Evolutionary conservation across 2,888 invertebrate species (phyloP), one percentile per base, ranked within the genome.

Genomic region (Sialis fuliginosa): DNA sequence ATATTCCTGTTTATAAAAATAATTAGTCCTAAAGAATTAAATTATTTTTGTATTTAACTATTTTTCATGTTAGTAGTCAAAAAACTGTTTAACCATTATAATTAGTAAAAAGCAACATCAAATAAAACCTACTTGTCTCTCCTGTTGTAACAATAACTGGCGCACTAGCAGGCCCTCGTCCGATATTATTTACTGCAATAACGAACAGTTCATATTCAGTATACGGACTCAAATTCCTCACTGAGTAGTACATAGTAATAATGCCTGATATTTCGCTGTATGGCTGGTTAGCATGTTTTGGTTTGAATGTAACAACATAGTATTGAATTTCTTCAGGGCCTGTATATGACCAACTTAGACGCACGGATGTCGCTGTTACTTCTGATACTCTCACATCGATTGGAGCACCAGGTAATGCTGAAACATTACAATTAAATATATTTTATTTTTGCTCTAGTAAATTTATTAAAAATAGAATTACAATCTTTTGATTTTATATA

Each of bases 171-270:
- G 83, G 81, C 35, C 97, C 93, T 51, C 91, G 74, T 40, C 97
- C 97, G 54, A 93, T 87, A 65, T 82, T 84, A 72, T 95, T 97
- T 46, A 90, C 90, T 30, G 93, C 95, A 55, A 91, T 85, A 54
- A 97, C 91, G 64, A 84, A 87, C 74, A 97, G 88, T 67, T 95
- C 92, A 68, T 97, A 97, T 64, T 89, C 89, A 5, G 93, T 93
- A 68, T 90, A 93, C 1, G 96, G 92, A 52, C 89, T 88, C 50
- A 95, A 73, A 55, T 81, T 84, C 48, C 88, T 79, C 47, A 96
- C 87, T 39, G 87, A 85, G 67, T 92, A 91, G 68, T 88, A 90
- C 74, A 86, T 87, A 42, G 90, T 87, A 58, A 88, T 88, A 58
- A 93, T 89, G 48, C 92, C 91, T 50, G 87, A 87, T 60, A 92